Base-by-base conservation (phyloP, 2,113 vertebrate genomes). In the Pavo muticus region DNA sequence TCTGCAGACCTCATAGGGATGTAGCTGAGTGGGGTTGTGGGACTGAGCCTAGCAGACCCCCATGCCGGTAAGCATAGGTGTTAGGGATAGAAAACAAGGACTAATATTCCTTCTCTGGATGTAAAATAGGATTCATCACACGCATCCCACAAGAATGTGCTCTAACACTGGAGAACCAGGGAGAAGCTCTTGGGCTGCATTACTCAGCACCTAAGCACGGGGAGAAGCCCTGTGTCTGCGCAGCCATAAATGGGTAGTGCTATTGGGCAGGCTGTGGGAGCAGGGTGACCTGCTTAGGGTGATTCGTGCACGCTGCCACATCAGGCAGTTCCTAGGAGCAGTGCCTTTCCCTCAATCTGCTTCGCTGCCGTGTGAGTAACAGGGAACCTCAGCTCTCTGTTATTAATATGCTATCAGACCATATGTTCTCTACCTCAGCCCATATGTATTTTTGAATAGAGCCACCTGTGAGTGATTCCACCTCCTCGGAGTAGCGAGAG, bases 391-490 rank as follows among this genome's bases (percentile, higher is more conserved):
- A 1, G 56, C 80, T 77, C 88, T 67, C 65, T 81, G 87, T 78
- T 94, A 65, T 93, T 87, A 83, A 92, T 83, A 63, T 57, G 70
- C 70, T 42, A 82, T 40, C 30, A 10, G 72, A 90, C 95, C 91
- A 84, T 94, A 84, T 85, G 97, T 73, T 93, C 83, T 65, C 69
- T 67, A 88, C 70, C 89, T 67, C 93, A 83, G 95, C 87, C 84
- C 92, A 91, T 84, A 83, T 67, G 91, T 95, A 93, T 93, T 93
- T 96, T 93, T 95, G 85, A 96, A 73, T 94, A 95, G 94, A 96
- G 87, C 94, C 92, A 96, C 95, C 93, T 94, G 97, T 95, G 97
- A 96, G 90, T 96, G 88, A 96, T 89, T 82, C 89, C 61, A 82
- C 77, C 74, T 96, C 84, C 88, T 84, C 94, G 69, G 96, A 93